Evolutionary conservation across 2,888 invertebrate species (phyloP), one percentile per base, ranked within the genome.

Genomic region (Agriopis aurantiaria): DNA sequence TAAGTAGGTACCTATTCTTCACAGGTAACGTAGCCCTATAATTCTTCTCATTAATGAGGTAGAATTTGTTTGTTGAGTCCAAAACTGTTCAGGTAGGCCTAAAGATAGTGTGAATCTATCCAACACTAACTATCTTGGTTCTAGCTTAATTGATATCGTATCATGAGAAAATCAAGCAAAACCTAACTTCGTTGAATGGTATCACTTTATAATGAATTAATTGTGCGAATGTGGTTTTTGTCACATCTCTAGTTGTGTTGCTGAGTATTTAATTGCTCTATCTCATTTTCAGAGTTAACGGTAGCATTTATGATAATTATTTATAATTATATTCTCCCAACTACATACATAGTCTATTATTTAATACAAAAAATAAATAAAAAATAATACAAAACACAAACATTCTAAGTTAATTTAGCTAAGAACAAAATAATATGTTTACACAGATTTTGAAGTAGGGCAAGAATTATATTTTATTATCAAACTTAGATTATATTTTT

Each of bases 191-290:
- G 73, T 74, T 78, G 76, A 79, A 80, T 79, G 76, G 82, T 87
- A 87, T 86, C 86, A 85, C 78, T 85, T 81, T 79, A 82, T 86
- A 88, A 85, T 87, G 76, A 77, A 78, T 79, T 85, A 87, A 88
- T 87, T 86, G 88, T 88, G 88, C 81, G 87, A 88, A 85, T 79
- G 66, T 43, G 58, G 74, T 86, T 85, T 82, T 85, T 85, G 69
- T 67, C 58, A 41, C 62, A 62, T 80, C 76, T 75, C 72, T 72
- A 67, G 72, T 58, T 76, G 14, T 57, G 23, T 48, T 51, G 53
- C 33, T 51, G 66, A 51, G 48, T 68, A 57, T 62, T 57, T 64
- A 64, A 58, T 68, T 53, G 12, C 52, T 63, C 46, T 64, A 57
- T 49, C 48, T n/a, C 11, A n/a, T 12, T 48, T 48, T n/a, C 5